phyloP scores from a whole-genome alignment of 2,888 invertebrate genomes.

The Cinara cedri region DNA sequence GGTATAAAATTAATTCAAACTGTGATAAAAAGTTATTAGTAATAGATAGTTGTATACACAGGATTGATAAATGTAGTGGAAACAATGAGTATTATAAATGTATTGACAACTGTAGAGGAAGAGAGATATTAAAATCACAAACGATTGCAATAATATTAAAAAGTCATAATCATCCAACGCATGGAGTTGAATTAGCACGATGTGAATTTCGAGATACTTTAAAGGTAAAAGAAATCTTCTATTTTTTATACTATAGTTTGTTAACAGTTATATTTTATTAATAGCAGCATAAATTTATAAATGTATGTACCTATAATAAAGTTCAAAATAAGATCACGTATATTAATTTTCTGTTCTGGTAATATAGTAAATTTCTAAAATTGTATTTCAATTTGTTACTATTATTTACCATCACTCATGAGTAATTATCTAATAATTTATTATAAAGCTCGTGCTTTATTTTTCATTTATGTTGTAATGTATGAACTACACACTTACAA shows the following conservation, averaged over 20 bases:
- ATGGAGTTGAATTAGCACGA: neutral
- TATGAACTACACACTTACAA: too few relatives aligned
- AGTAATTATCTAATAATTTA: too few relatives aligned
- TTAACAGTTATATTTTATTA: neutral
- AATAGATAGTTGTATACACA: neutral
- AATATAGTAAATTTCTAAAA: neutral
- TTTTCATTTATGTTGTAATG: too few relatives aligned
- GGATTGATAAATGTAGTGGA: neutral
- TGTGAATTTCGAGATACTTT: neutral
- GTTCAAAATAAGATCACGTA: too few relatives aligned
- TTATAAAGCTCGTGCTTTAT: too few relatives aligned
- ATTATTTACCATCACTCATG: too few relatives aligned
- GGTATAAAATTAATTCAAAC: too few relatives aligned
- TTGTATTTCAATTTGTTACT: neutral
- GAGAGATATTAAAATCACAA: neutral
- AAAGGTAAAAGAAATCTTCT: conserved; percentile 2
- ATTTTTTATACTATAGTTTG: neutral
- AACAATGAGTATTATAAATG: too few relatives aligned
- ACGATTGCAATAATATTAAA: neutral
- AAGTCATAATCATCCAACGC: neutral
- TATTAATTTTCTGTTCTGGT: too few relatives aligned
- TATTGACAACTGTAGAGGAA: neutral
- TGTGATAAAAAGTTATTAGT: neutral
- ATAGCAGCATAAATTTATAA: neutral
- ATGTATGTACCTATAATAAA: too few relatives aligned